These are phyloP conservation scores for Austrofundulus limnaeus DNA, from an alignment of 2,113 vertebrate species.

Conservation along the genomic window DNA sequence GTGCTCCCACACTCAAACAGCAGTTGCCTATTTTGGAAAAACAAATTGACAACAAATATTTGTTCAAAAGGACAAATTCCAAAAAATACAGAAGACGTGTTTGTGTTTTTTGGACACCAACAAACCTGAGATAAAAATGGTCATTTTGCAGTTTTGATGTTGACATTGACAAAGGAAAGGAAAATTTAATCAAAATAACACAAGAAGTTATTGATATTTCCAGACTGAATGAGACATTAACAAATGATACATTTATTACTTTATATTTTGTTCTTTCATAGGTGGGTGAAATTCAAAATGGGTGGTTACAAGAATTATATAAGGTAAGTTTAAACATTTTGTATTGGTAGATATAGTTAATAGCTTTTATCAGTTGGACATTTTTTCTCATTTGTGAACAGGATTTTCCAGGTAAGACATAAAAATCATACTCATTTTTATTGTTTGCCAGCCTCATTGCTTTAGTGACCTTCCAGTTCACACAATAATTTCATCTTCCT, in stretches of 20 bases:
- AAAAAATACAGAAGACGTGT: no score
- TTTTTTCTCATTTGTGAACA: background rate
- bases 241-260: background rate
- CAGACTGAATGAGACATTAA: background rate
- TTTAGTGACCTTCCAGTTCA: background rate
- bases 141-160: no score
- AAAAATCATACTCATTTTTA: background rate
- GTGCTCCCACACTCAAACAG: no score
- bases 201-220: background rate
- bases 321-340: conserved; percentile 59
- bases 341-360: background rate
- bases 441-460: background rate
- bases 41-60: no score
- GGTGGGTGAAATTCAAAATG: conserved; percentile 77
- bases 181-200: background rate
- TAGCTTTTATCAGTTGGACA: background rate
- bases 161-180: no score
- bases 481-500: background rate
- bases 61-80: no score
- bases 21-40: no score
- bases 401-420: background rate
- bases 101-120: no score
- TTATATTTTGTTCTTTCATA: conserved; percentile 41
- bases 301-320: conserved; percentile 80
- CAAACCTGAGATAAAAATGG: background rate